Conservation (phyloP, 1,140 invertebrate genomes). For the Pseudomyrmex concolor region DNA sequence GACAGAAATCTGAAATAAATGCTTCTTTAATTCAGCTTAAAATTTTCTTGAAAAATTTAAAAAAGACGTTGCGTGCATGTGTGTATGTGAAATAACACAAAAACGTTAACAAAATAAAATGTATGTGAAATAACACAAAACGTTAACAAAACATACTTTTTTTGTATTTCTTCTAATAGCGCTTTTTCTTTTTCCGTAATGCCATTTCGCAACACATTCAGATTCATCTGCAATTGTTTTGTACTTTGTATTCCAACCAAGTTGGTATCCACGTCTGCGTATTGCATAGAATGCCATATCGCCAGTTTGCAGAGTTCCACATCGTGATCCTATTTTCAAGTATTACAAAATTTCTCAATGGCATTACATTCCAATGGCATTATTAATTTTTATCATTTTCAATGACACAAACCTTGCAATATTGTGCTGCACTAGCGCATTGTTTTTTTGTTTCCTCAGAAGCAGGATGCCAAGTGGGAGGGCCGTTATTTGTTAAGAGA, state of each 20-base stretch:
- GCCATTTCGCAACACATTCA: slow-evolving; percentile 85
- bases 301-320: slow-evolving; percentile 91
- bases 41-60: background rate
- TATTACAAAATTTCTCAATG: background rate
- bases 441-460: slow-evolving; percentile 88
- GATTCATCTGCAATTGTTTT: slow-evolving; percentile 87
- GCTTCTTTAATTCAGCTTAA: slow-evolving; percentile 14
- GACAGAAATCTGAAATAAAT: slow-evolving; percentile 80
- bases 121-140: background rate
- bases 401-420: slow-evolving; percentile 87
- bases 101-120: slow-evolving; percentile 58
- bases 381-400: background rate
- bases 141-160: slow-evolving; percentile 86
- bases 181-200: slow-evolving; percentile 87
- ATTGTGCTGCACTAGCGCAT: slow-evolving; percentile 87
- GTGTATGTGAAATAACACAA: background rate
- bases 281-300: slow-evolving; percentile 87
- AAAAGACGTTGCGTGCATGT: too few species aligned
- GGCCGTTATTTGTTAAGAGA: slow-evolving; percentile 90
- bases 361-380: background rate
- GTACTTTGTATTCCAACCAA: slow-evolving; percentile 89
- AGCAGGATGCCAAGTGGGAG: slow-evolving; percentile 94
- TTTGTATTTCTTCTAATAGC: slow-evolving; percentile 86
- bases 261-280: slow-evolving; percentile 87
- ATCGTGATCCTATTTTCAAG: slow-evolving; percentile 84